phyloP scores from a whole-genome alignment of 2,113 vertebrate species.

The Recurvirostra avosetta region DNA sequence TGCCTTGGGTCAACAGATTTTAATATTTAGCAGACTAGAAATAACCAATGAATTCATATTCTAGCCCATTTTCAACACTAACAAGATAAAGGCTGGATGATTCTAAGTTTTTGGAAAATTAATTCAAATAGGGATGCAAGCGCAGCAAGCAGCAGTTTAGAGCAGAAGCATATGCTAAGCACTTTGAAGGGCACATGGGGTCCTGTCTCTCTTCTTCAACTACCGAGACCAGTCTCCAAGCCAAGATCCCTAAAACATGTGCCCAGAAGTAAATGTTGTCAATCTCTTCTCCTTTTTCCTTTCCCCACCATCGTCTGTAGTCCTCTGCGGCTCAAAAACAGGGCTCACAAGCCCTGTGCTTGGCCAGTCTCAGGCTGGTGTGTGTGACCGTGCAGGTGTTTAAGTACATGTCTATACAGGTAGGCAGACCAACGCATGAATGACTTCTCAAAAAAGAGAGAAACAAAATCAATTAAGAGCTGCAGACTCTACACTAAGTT shows the following conservation, averaged over 20 bases:
- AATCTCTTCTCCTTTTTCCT: neutral
- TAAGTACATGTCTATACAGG: neutral
- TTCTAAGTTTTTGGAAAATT: neutral
- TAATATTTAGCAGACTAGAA: neutral
- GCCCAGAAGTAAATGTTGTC: neutral
- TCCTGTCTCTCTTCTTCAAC: neutral
- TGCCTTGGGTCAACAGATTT: neutral
- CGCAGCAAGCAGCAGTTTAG: neutral
- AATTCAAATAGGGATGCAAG: neutral
- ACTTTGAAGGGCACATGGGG: rapidly evolving
- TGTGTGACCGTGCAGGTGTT: neutral
- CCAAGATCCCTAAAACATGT: neutral
- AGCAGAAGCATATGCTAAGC: neutral
- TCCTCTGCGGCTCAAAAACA: neutral
- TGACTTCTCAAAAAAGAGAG: neutral
- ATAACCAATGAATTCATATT: neutral
- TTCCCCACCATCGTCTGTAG: neutral
- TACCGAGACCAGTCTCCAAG: neutral
- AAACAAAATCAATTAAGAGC: neutral
- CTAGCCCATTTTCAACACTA: neutral
- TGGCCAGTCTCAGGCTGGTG: neutral
- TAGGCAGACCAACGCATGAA: neutral
- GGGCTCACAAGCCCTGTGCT: neutral
- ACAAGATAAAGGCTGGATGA: neutral
- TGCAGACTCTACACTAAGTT: neutral